These are phyloP conservation scores for Amphipyra tragopoginis DNA, from an alignment of 2,888 invertebrate species.

Conservation along the genomic window DNA sequence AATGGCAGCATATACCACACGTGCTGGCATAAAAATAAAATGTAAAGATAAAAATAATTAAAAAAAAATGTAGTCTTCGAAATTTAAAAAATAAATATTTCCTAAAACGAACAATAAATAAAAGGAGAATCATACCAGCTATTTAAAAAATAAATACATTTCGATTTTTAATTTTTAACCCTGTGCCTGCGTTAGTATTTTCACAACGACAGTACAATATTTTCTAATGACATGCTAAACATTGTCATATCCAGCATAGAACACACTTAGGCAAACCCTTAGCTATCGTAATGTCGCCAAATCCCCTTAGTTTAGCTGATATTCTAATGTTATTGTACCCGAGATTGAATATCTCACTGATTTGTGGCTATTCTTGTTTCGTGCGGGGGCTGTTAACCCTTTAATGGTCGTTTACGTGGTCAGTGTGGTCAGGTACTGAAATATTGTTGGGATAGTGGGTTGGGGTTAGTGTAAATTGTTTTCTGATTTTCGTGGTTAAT, in stretches of 20 bases:
- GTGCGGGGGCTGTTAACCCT: conserved; percentile 60
- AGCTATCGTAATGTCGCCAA: conserved; percentile 78
- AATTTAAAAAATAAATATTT: no score
- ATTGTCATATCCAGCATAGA: conserved; percentile 60
- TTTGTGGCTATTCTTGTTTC: conserved; percentile 83
- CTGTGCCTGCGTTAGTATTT: no score
- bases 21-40: no score
- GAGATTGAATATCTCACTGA: conserved; percentile 88
- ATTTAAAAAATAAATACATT: no score
- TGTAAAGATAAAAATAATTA: no score
- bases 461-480: conserved; percentile 28
- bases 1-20: no score
- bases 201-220: no score
- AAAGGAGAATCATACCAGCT: no score
- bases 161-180: no score
- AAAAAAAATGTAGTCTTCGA: no score
- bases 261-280: conserved; percentile 42
- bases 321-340: conserved; percentile 85
- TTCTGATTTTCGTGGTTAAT: conserved; percentile 1
- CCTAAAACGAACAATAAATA: no score
- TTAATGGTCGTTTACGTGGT: conserved; percentile 52
- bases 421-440: conserved; percentile 57
- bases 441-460: conserved; percentile 39
- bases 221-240: conserved; percentile 3
- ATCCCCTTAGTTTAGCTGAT: conserved; percentile 78